Evolutionary conservation across 2,113 vertebrate genomes (phyloP).

Genomic region (Carollia perspicillata): DNA sequence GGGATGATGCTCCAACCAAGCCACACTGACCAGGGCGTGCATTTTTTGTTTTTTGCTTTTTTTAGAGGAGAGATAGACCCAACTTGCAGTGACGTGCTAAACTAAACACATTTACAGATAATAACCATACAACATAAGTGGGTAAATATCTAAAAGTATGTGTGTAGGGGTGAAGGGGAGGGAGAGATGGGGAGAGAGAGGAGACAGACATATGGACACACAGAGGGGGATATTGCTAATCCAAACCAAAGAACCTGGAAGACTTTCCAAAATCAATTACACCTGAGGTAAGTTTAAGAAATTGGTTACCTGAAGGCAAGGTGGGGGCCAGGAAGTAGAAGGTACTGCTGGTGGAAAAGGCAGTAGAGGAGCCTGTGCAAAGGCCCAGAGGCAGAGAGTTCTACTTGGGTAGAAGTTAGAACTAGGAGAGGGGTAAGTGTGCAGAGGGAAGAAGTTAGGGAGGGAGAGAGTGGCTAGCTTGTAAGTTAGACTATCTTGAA

Average conservation of each 20-base stretch:
- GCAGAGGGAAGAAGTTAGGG: not conserved
- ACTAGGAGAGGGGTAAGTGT: not conserved
- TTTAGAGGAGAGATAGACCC: not conserved
- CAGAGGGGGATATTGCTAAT: not conserved
- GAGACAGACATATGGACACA: not conserved
- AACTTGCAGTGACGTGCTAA: not conserved
- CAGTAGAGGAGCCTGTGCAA: not conserved
- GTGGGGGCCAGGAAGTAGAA: not conserved
- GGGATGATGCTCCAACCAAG: too few relatives aligned
- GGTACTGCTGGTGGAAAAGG: not conserved
- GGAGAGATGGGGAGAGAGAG: not conserved
- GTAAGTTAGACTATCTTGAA: not conserved
- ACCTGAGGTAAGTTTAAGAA: not conserved
- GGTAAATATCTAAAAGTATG: not conserved
- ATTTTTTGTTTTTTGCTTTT: not conserved
- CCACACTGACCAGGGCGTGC: too few relatives aligned
- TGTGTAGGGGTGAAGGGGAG: not conserved
- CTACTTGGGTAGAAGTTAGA: not conserved
- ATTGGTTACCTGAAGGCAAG: not conserved
- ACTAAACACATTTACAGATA: not conserved
- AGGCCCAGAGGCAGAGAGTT: not conserved
- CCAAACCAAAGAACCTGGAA: not conserved
- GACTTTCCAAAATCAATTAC: not conserved
- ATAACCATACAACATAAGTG: not conserved
- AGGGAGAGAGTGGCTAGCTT: not conserved